phyloP scores from a whole-genome alignment of 1,140 invertebrate genomes.

The Eciton burchellii region DNA sequence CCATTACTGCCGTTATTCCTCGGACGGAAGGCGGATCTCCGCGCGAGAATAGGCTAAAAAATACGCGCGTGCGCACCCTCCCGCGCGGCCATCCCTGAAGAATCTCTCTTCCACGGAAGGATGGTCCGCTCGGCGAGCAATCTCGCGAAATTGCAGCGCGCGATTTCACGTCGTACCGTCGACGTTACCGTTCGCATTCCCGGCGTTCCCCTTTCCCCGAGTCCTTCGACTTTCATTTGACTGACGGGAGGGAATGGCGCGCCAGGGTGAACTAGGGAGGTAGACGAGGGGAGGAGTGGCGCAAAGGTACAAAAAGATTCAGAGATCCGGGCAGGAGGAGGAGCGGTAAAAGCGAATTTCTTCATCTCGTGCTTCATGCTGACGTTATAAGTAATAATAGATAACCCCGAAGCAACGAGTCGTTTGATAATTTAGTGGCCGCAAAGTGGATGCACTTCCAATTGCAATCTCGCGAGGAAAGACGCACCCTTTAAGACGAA shows the following conservation, averaged over 20 bases:
- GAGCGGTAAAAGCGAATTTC: conserved; percentile 1
- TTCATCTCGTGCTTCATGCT: background rate
- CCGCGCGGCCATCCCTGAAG: conserved; percentile 41
- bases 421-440: background rate
- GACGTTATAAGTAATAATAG: background rate
- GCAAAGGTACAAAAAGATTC: conserved; percentile 33
- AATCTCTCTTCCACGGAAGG: conserved; percentile 72
- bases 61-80: conserved; percentile 50
- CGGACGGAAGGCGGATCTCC: conserved; percentile 44
- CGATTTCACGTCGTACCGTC: conserved; percentile 76
- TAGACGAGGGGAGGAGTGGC: conserved; percentile 21
- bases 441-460: background rate
- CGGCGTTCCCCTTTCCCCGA: conserved; percentile 60
- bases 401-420: background rate
- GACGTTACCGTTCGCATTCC: conserved; percentile 74
- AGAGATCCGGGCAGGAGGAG: background rate
- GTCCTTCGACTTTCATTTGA: conserved; percentile 68
- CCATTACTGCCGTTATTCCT: conserved; percentile 28
- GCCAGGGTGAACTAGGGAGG: conserved; percentile 23
- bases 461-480: conserved; percentile 16
- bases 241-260: conserved; percentile 8
- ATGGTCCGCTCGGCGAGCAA: conserved; percentile 68
- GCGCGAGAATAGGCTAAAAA: conserved; percentile 43
- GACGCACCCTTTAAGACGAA: background rate
- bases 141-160: conserved; percentile 77